These are phyloP conservation scores for Taphrorychus bicolor DNA, from an alignment of 2,888 invertebrate genomes.

Conservation along the genomic window DNA sequence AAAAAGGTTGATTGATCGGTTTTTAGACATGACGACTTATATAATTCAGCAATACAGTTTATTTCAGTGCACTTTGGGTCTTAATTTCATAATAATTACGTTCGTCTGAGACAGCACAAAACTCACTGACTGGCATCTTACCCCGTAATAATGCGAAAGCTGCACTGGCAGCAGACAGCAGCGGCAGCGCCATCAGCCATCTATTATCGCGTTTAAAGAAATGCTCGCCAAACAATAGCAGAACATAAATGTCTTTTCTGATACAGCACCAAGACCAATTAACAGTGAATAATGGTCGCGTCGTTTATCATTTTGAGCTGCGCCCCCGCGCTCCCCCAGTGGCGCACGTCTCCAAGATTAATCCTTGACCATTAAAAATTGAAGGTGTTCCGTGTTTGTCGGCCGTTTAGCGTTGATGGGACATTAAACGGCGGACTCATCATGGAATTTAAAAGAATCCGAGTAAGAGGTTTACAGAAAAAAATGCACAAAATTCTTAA, in stretches of 20 bases:
- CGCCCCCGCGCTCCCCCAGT: background rate
- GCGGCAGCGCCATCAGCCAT: background rate
- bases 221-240: conserved; percentile 34
- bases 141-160: background rate
- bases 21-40: too few relatives aligned
- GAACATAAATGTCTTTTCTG: conserved; percentile 37
- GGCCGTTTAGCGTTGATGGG: background rate
- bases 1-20: too few relatives aligned
- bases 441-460: background rate
- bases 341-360: background rate
- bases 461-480: too few relatives aligned
- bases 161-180: background rate
- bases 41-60: too few relatives aligned
- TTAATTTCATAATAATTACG: background rate
- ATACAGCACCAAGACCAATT: conserved; percentile 32
- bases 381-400: background rate
- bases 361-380: background rate
- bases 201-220: conserved; percentile 9
- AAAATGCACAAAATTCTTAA: too few relatives aligned
- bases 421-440: background rate
- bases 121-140: background rate
- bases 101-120: background rate
- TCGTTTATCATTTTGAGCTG: conserved; percentile 29
- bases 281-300: conserved; percentile 33
- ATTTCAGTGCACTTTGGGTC: too few relatives aligned